A percentile compares a stretch with the other conserved stretches of the same genome.
phyloP scores from a whole-genome alignment of 2,888 invertebrate species.

The Caenorhabditis sinica region DNA sequence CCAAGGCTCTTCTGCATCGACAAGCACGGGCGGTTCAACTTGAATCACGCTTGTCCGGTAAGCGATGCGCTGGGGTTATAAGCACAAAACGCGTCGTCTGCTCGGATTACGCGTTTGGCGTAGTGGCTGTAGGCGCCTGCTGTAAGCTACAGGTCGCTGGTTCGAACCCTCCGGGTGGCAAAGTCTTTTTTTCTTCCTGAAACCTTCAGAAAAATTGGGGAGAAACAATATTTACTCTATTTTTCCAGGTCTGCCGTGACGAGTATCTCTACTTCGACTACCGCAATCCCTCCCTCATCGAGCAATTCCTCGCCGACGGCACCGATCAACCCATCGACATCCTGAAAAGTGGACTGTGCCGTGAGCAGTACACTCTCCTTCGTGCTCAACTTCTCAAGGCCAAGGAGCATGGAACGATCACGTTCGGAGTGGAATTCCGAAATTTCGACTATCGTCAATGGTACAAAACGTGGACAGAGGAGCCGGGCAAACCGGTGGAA shows the following conservation, averaged over 20 bases:
- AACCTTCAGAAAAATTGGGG: no score
- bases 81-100: no score
- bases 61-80: no score
- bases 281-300: conserved; percentile 80
- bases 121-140: no score
- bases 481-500: conserved; percentile 72
- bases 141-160: no score
- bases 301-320: conserved; percentile 77
- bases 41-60: conserved; percentile 81
- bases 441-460: conserved; percentile 81
- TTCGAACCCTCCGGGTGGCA: no score
- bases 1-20: conserved; percentile 82
- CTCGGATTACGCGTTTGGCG: no score
- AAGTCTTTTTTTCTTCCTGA: no score
- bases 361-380: conserved; percentile 80
- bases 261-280: conserved; percentile 83
- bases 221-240: no score
- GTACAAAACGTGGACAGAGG: conserved; percentile 76
- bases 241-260: conserved; percentile 77
- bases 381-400: conserved; percentile 81
- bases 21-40: conserved; percentile 80
- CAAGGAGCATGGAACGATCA: conserved; percentile 81
- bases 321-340: conserved; percentile 81
- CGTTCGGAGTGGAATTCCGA: conserved; percentile 80
- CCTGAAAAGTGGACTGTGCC: conserved; percentile 80